These are phyloP conservation scores for Alcedo atthis DNA, from an alignment of 2,797 vertebrate genomes.

Conservation along the genomic window DNA sequence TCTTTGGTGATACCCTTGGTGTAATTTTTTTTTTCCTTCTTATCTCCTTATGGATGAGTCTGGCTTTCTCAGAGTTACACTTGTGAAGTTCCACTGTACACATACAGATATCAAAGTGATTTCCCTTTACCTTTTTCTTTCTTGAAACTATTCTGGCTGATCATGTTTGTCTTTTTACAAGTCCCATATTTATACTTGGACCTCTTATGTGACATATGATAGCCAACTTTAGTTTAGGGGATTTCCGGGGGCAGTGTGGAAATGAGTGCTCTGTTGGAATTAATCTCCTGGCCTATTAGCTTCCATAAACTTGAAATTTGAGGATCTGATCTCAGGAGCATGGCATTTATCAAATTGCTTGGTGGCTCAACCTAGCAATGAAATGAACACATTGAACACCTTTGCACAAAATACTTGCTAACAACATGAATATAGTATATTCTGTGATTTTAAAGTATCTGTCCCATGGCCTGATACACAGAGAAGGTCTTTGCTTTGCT, in stretches of 20 bases:
- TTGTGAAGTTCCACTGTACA: neutral
- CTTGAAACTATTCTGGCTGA: neutral
- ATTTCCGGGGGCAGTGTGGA: neutral
- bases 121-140: neutral
- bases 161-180: neutral
- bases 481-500: neutral
- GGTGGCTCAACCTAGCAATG: neutral
- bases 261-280: neutral
- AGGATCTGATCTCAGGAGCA: neutral
- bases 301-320: neutral
- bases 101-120: neutral
- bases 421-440: neutral
- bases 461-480: neutral
- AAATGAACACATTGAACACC: neutral
- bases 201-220: neutral
- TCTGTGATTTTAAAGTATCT: neutral
- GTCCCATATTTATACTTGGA: neutral
- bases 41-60: neutral
- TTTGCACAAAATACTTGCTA: neutral
- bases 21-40: neutral
- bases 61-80: neutral
- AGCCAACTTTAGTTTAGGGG: neutral
- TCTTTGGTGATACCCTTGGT: slow-evolving; percentile 13
- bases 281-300: neutral
- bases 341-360: neutral